These are phyloP conservation scores for Entomobrya proxima DNA, from an alignment of 2,888 invertebrate genomes.

Conservation along the genomic window DNA sequence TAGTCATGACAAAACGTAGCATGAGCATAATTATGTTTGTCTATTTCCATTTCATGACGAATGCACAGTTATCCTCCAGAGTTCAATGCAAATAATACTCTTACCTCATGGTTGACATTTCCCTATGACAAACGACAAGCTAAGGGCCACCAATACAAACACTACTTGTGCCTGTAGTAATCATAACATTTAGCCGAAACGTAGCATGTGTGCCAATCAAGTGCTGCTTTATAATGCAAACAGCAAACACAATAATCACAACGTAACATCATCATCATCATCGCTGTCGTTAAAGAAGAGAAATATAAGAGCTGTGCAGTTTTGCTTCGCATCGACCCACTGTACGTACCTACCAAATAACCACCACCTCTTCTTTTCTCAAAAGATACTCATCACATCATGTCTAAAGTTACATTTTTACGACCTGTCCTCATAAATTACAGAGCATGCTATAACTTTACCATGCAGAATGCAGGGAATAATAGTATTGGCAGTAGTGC, in stretches of 20 bases:
- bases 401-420: background rate
- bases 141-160: too few relatives aligned
- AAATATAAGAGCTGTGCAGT: too few relatives aligned
- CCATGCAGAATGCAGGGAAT: background rate
- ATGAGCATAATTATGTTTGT: background rate
- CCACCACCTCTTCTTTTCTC: background rate
- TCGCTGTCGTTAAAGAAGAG: background rate
- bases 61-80: too few relatives aligned
- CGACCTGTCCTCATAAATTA: background rate
- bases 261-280: background rate
- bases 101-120: background rate
- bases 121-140: too few relatives aligned
- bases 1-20: too few relatives aligned
- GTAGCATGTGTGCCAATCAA: background rate
- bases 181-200: too few relatives aligned
- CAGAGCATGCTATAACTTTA: background rate
- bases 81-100: background rate
- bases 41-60: background rate
- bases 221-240: background rate
- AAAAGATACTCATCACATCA: background rate
- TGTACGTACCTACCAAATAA: background rate
- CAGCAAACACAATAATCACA: background rate
- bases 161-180: background rate
- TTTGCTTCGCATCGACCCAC: too few relatives aligned
- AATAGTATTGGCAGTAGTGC: background rate